A percentile compares a stretch with the other conserved stretches of the same genome.
phyloP scores from a whole-genome alignment of 2,888 invertebrate genomes.

The Beris morrisii region DNA sequence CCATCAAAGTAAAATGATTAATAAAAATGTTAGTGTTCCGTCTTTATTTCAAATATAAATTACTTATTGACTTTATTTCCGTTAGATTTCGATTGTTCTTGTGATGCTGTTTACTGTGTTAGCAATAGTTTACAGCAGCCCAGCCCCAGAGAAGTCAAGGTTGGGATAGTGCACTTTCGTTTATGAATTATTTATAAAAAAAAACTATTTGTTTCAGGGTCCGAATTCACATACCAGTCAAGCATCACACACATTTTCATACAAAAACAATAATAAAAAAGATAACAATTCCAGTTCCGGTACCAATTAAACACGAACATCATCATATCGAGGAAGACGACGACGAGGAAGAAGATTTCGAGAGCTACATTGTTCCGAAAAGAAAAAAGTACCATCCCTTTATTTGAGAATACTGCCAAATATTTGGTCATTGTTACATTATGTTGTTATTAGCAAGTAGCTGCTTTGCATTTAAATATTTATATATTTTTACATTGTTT shows the following conservation, averaged over 20 bases:
- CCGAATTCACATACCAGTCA: conserved; percentile 55
- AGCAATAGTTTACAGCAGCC: not conserved
- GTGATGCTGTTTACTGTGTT: not conserved
- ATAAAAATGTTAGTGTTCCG: too few relatives aligned
- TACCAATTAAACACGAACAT: conserved; percentile 51
- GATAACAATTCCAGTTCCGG: conserved; percentile 53
- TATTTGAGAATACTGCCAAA: not conserved
- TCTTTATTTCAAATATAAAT: too few relatives aligned
- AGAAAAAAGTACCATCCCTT: conserved; percentile 30
- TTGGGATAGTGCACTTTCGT: not conserved
- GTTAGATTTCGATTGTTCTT: not conserved
- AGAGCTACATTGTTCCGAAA: conserved; percentile 45
- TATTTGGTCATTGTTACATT: too few relatives aligned
- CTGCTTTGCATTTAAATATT: too few relatives aligned
- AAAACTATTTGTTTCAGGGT: conserved; percentile 44
- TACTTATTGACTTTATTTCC: too few relatives aligned
- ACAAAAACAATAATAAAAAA: conserved; percentile 56
- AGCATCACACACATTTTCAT: conserved; percentile 56
- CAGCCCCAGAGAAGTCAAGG: not conserved
- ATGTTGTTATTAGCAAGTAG: too few relatives aligned
- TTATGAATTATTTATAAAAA: not conserved
- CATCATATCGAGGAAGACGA: conserved; percentile 48
- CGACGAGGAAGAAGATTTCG: conserved; percentile 50
- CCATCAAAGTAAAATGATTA: too few relatives aligned
- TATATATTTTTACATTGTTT: too few relatives aligned